Base-by-base conservation (phyloP, 2,113 vertebrate species). In the Limnothrissa miodon region DNA sequence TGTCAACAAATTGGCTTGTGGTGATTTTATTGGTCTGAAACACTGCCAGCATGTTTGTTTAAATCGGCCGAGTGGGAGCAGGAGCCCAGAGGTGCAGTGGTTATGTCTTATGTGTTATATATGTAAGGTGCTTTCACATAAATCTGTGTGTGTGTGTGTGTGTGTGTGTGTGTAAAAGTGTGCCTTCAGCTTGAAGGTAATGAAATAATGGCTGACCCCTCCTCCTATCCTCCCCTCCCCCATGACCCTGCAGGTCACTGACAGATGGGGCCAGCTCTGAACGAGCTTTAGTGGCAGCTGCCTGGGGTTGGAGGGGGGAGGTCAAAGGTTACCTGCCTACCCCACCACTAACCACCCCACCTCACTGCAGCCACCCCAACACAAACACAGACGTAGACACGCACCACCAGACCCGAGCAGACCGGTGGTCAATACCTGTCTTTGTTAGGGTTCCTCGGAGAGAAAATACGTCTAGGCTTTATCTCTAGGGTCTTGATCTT, bases 211-310 rank as follows among this genome's bases (percentile, higher is more conserved):
- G 74, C 45, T 17, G 48, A 15, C 45, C 70, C 83, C 25, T 74
- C 53, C 83, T 42, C 82, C 78, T 2, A 42, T 21, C 66, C 89
- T 88, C 91, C 82, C 78, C 5, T 46, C 25, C 66, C 89, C 88
- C 91, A 1, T 33, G 59, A 66, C 89, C 90, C 90, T 86, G 92
- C 88, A 93, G 92, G 91, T 91, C 91, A 89, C 84, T 89, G 86
- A 93, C 94, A 95, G 94, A 95, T 95, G 94, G 93, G 88, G 88
- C 89, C 87, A 88, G 87, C 66, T 93, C 91, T 92, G 87, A 84
- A 85, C 91, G 87, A 85, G 91, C 90, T 90, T 87, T 70, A 59
- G 83, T 87, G 88, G 91, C 94, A 95, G 93, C 94, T 95, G 94
- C 90, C 87, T 13, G 81, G 79, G 74, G 51, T 42, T 13, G 78